Evolutionary conservation across 2,888 invertebrate genomes (phyloP).

Genomic region (Lasioglossum calceatum): DNA sequence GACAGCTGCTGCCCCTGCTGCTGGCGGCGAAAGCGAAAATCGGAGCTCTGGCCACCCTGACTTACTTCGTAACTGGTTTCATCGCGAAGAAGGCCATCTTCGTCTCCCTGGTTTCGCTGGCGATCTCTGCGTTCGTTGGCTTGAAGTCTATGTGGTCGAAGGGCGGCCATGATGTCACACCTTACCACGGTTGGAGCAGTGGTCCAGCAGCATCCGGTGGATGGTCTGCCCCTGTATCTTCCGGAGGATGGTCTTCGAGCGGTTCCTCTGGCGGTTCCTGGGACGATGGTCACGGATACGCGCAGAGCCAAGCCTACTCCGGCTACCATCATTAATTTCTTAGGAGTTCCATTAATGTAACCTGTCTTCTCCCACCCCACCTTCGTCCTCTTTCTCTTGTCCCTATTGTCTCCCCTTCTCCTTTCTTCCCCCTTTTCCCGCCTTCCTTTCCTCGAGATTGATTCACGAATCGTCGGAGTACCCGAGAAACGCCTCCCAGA

Average conservation of each 20-base stretch:
- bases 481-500: neutral
- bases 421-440: neutral
- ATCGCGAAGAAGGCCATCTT: slow-evolving; percentile 88
- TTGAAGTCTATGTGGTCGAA: slow-evolving; percentile 81
- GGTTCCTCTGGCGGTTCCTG: slow-evolving; percentile 72
- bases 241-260: slow-evolving; percentile 64
- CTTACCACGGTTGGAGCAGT: slow-evolving; percentile 77
- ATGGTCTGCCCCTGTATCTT: slow-evolving; percentile 58
- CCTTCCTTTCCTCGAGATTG: neutral
- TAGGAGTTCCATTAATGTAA: neutral
- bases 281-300: slow-evolving; percentile 77
- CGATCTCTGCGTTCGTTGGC: slow-evolving; percentile 86
- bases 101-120: slow-evolving; percentile 87
- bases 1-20: slow-evolving; percentile 86
- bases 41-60: slow-evolving; percentile 85
- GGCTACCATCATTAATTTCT: slow-evolving; percentile 78
- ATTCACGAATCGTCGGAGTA: neutral
- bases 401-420: neutral
- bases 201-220: slow-evolving; percentile 64
- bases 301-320: slow-evolving; percentile 79
- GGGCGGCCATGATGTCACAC: slow-evolving; percentile 78
- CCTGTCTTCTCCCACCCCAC: neutral
- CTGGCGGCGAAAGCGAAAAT: slow-evolving; percentile 87
- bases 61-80: slow-evolving; percentile 86
- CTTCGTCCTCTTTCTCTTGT: neutral